These are phyloP conservation scores for Eupithecia vulgata DNA, from an alignment of 2,888 invertebrate genomes.

Conservation along the genomic window DNA sequence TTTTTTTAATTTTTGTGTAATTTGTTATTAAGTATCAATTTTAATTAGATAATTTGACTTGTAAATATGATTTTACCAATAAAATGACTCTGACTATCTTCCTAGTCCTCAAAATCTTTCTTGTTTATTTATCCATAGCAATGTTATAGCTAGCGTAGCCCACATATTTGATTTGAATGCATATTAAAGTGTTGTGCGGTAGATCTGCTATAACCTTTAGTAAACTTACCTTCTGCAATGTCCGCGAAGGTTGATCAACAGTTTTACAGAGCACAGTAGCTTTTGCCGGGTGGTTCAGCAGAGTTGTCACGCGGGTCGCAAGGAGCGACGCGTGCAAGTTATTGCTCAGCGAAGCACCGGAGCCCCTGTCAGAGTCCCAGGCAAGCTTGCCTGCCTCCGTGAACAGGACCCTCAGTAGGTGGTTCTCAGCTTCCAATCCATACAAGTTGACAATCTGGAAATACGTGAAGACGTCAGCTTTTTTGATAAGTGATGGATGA, in stretches of 20 bases:
- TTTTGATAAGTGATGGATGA: neutral
- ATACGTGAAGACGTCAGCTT: constrained; percentile 4
- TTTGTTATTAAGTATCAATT: too few relatives aligned
- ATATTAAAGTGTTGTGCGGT: too few relatives aligned
- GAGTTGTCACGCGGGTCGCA: constrained; percentile 84
- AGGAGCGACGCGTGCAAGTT: constrained; percentile 88
- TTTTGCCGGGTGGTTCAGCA: constrained; percentile 94
- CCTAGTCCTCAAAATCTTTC: too few relatives aligned
- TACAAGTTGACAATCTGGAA: constrained; percentile 93
- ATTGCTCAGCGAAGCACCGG: constrained; percentile 86
- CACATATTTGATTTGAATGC: too few relatives aligned
- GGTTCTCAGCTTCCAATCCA: constrained; percentile 98
- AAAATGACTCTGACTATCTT: too few relatives aligned
- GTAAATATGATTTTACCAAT: too few relatives aligned
- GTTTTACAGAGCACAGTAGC: constrained; percentile 94
- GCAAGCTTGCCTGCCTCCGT: constrained; percentile 91
- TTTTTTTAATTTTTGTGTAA: too few relatives aligned
- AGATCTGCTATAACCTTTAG: neutral
- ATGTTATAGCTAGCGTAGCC: too few relatives aligned
- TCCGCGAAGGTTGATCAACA: constrained; percentile 91
- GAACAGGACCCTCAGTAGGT: constrained; percentile 97
- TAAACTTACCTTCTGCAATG: constrained; percentile 83
- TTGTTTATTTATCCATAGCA: too few relatives aligned
- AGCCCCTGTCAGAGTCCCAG: constrained; percentile 82
- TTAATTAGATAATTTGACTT: too few relatives aligned